These are phyloP conservation scores for Nomada hirtipes DNA, from an alignment of 2,888 invertebrate species.

Conservation along the genomic window DNA sequence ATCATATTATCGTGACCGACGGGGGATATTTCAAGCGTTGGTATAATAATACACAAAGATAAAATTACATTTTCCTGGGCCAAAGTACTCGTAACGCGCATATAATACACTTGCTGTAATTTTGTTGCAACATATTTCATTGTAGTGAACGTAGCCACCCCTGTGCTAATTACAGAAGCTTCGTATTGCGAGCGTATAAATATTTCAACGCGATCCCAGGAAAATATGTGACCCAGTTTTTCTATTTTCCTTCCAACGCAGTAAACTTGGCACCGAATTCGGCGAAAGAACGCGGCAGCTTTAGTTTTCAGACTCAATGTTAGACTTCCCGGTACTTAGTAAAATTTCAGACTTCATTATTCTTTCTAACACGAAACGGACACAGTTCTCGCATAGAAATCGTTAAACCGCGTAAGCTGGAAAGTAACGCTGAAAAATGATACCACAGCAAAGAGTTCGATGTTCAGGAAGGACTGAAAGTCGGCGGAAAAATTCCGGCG, in stretches of 20 bases:
- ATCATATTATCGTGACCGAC: background rate
- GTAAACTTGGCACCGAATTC: background rate
- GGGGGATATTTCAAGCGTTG: background rate
- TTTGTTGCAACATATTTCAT: constrained; percentile 14
- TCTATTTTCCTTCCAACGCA: background rate
- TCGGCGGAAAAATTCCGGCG: background rate
- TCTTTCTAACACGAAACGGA: background rate
- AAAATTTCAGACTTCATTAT: constrained; percentile 2
- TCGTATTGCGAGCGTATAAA: background rate
- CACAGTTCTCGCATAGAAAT: no score
- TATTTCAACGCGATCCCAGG: background rate
- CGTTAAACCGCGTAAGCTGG: no score
- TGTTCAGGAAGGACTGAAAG: constrained; percentile 25
- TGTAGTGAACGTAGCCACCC: background rate
- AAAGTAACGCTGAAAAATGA: background rate
- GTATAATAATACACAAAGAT: background rate
- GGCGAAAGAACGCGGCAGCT: background rate
- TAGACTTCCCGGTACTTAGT: background rate
- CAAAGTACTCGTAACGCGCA: background rate
- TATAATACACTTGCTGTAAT: background rate
- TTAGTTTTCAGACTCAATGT: background rate
- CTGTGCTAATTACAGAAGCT: constrained; percentile 26
- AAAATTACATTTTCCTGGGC: background rate
- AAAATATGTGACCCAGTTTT: background rate
- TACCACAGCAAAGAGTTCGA: background rate